phyloP scores from a whole-genome alignment of 1,140 invertebrate species.

The Heliothis virescens region DNA sequence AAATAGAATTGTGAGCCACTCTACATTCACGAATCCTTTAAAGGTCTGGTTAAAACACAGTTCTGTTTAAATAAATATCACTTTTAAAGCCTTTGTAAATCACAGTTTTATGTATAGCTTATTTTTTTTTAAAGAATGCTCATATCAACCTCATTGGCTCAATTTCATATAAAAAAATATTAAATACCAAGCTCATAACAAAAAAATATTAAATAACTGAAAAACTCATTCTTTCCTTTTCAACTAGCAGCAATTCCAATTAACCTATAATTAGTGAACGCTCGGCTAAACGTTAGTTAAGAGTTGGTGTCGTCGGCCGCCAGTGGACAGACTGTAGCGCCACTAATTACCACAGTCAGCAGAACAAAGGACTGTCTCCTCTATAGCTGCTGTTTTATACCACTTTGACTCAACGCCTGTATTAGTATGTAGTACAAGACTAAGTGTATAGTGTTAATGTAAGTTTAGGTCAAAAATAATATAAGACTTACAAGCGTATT shows the following conservation, averaged over 20 bases:
- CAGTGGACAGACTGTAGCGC: conserved; percentile 24
- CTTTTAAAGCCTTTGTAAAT: neutral
- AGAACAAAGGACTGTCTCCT: conserved; percentile 47
- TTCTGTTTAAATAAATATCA: neutral
- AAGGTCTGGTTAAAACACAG: conserved; percentile 1
- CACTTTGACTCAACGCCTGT: conserved; percentile 5
- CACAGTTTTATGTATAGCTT: neutral
- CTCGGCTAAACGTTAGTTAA: conserved; percentile 17
- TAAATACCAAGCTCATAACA: too few relatives aligned
- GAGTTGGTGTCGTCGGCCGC: neutral
- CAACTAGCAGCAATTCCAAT: neutral
- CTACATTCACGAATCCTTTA: conserved; percentile 5
- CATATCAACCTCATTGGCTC: too few relatives aligned
- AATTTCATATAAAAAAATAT: too few relatives aligned
- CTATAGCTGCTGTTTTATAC: neutral
- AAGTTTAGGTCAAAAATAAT: too few relatives aligned
- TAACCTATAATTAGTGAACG: neutral
- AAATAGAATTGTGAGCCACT: neutral
- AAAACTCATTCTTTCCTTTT: too few relatives aligned
- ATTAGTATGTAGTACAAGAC: neutral
- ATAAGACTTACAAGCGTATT: too few relatives aligned
- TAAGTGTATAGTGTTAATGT: too few relatives aligned
- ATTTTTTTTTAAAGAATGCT: too few relatives aligned
- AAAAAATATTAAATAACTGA: too few relatives aligned
- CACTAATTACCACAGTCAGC: conserved; percentile 50